Conservation (phyloP, 2,888 invertebrate genomes). For the Polia nebulosa region DNA sequence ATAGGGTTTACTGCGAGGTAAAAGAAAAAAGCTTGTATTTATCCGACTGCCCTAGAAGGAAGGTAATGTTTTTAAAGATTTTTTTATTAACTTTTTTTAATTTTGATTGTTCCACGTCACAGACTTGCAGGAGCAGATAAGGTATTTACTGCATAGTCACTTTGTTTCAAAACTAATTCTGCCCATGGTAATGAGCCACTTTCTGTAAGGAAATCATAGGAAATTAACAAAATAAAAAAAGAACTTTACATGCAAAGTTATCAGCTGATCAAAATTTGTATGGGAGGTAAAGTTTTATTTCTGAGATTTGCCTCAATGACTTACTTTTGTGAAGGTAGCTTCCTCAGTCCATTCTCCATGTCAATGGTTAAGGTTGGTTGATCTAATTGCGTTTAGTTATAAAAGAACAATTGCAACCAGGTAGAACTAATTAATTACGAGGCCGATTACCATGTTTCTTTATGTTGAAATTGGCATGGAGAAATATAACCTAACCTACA, state of each 20-base stretch:
- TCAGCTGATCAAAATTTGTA: too few relatives aligned
- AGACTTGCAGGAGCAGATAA: neutral
- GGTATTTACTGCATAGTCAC: neutral
- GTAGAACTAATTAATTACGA: neutral
- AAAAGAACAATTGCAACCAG: slow-evolving; percentile 14
- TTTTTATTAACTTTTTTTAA: neutral
- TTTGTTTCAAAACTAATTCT: too few relatives aligned
- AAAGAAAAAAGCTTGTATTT: too few relatives aligned
- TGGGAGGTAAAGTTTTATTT: too few relatives aligned
- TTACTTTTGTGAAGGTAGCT: neutral
- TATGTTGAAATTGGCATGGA: neutral
- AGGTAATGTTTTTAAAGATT: neutral
- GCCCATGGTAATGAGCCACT: too few relatives aligned
- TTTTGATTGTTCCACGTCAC: neutral
- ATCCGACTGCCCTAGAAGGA: too few relatives aligned
- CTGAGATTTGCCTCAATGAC: too few relatives aligned
- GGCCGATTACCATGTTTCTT: neutral
- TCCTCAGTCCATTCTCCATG: neutral
- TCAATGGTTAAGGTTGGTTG: neutral
- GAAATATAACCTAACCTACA: neutral
- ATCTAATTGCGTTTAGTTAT: neutral
- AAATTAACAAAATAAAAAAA: too few relatives aligned
- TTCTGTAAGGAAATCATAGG: too few relatives aligned
- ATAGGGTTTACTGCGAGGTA: too few relatives aligned
- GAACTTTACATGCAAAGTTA: too few relatives aligned